These are phyloP conservation scores for Brachionus manjavacas DNA, from an alignment of 1,140 invertebrate species.

Conservation along the genomic window DNA sequence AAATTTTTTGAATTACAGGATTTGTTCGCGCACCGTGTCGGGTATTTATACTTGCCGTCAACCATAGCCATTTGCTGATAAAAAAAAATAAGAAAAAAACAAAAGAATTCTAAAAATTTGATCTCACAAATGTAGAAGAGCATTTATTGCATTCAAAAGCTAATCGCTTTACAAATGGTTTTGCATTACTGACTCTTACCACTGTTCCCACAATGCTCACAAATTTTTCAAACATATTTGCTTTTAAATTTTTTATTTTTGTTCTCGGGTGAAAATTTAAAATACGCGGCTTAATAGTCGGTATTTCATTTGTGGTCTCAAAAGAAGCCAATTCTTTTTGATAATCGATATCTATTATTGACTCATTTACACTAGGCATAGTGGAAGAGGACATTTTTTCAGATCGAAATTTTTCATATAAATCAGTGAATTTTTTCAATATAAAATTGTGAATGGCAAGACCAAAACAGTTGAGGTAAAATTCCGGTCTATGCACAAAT, in stretches of 20 bases:
- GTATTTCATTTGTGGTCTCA: conserved; percentile 9
- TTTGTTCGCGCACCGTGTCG: conserved; percentile 52
- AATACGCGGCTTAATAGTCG: conserved; percentile 24
- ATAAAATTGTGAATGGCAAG: conserved; percentile 16
- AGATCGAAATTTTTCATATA: conserved; percentile 10
- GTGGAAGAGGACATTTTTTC: conserved; percentile 22
- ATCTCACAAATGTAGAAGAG: conserved; percentile 59
- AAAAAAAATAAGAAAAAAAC: background rate
- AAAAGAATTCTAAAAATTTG: background rate
- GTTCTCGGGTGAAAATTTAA: conserved; percentile 33
- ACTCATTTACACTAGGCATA: background rate
- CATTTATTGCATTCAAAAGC: conserved; percentile 74
- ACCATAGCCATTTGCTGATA: conserved; percentile 47
- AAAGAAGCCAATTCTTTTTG: conserved; percentile 20
- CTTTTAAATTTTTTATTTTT: conserved; percentile 34
- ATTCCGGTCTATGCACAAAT: conserved; percentile 21
- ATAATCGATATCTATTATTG: conserved; percentile 28
- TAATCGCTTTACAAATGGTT: conserved; percentile 69
- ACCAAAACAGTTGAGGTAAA: conserved; percentile 12
- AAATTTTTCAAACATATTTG: conserved; percentile 64
- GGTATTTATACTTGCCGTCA: conserved; percentile 55
- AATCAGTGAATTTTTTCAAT: background rate
- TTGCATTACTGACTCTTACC: conserved; percentile 71
- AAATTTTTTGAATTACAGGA: conserved; percentile 66
- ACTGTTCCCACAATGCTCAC: conserved; percentile 78